Percentiles rank a stretch among this genome's conserved stretches.
Conservation (phyloP, 35 echinoderm and acorn worm species). For the Patiria miniata region DNA sequence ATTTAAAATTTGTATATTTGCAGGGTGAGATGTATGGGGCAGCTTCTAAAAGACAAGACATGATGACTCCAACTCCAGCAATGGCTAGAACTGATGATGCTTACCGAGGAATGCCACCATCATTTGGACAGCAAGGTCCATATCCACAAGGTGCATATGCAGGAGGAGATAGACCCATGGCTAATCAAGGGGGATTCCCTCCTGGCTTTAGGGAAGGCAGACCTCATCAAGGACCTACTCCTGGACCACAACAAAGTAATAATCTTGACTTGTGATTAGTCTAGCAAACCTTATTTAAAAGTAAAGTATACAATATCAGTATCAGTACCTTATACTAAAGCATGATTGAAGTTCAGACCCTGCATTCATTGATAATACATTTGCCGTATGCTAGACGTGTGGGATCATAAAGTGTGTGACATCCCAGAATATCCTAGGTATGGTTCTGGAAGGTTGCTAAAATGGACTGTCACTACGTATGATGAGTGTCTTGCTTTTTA, state of each 20-base stretch:
- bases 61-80: conserved; percentile 36
- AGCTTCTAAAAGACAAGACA: conserved; percentile 74
- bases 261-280: not conserved
- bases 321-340: too few species aligned
- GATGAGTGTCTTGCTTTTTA: too few species aligned
- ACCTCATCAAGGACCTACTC: conserved; percentile 25
- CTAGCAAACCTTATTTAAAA: too few species aligned
- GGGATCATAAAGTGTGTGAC: too few species aligned
- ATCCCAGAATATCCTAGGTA: too few species aligned
- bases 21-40: conserved; percentile 81
- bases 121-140: conserved; percentile 59
- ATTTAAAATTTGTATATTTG: not conserved
- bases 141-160: conserved; percentile 55
- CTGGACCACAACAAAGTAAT: conserved; percentile 47
- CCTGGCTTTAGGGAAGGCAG: conserved; percentile 58
- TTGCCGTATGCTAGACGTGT: too few species aligned
- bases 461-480: too few species aligned
- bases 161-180: conserved; percentile 38
- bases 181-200: conserved; percentile 28
- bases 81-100: conserved; percentile 45
- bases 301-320: too few species aligned
- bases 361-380: too few species aligned
- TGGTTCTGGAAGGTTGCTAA: too few species aligned
- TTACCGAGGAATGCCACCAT: conserved; percentile 38
- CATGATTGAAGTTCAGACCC: too few species aligned